Percentiles rank a stretch among this genome's conserved stretches.
Evolutionary conservation across 2,888 invertebrate genomes (phyloP).

Genomic region (Drosophila histrio): DNA sequence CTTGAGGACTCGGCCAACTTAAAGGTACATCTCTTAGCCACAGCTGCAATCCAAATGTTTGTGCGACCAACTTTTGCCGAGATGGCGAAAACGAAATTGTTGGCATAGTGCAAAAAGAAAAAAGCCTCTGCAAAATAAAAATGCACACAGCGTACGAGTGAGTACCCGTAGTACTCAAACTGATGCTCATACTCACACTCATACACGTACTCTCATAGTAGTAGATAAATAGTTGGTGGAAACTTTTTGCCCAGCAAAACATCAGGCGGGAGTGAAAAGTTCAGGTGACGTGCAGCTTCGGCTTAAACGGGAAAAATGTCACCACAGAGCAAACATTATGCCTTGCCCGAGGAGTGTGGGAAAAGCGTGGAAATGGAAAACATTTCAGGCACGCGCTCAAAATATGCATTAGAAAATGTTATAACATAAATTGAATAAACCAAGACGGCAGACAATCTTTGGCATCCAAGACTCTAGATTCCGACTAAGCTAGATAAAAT

Average conservation of each 20-base stretch:
- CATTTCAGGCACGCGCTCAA: constrained; percentile 70
- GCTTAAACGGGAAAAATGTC: constrained; percentile 34
- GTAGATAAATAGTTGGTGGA: constrained; percentile 71
- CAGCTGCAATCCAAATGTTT: constrained; percentile 60
- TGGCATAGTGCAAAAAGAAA: constrained; percentile 60
- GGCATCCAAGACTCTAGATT: constrained; percentile 27
- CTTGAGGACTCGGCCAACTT: constrained; percentile 43
- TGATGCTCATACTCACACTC: neutral
- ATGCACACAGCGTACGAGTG: constrained; percentile 34
- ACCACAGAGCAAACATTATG: constrained; percentile 39
- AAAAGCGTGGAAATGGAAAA: constrained; percentile 27
- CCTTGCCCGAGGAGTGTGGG: neutral
- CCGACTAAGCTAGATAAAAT: constrained; percentile 45
- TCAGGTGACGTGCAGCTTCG: constrained; percentile 52
- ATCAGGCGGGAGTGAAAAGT: constrained; percentile 39
- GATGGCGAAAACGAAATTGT: constrained; percentile 49
- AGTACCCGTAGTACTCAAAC: constrained; percentile 4
- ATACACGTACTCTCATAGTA: constrained; percentile 7
- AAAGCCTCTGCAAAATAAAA: constrained; percentile 30
- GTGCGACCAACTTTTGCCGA: constrained; percentile 56
- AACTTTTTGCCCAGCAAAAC: constrained; percentile 52
- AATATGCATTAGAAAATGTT: constrained; percentile 77
- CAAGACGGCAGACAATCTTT: constrained; percentile 59
- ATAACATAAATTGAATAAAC: constrained; percentile 76
- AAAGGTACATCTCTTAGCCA: constrained; percentile 49